phyloP scores from a whole-genome alignment of 2,888 invertebrate genomes.

The Caenorhabditis sp. region DNA sequence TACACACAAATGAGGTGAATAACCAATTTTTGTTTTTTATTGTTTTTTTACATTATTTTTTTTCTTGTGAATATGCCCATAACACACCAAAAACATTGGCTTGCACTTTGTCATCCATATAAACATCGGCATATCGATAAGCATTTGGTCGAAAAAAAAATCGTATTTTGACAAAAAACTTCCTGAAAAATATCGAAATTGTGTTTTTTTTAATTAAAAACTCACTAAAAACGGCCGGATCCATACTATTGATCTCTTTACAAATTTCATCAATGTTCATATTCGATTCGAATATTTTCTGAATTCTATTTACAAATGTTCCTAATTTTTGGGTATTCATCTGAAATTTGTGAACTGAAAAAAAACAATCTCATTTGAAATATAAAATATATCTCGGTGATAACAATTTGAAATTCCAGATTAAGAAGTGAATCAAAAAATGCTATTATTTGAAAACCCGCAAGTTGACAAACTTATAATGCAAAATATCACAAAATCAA shows the following conservation, averaged over 20 bases:
- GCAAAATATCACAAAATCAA: neutral
- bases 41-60: neutral
- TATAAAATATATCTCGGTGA: neutral
- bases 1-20: too few relatives aligned
- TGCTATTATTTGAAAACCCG: neutral
- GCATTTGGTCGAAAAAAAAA: neutral
- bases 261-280: neutral
- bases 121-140: slow-evolving; percentile 23
- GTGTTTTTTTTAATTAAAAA: too few relatives aligned
- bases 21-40: too few relatives aligned
- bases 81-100: slow-evolving; percentile 23
- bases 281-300: neutral
- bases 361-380: neutral
- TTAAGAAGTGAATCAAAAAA: too few relatives aligned
- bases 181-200: neutral
- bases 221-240: neutral
- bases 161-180: neutral
- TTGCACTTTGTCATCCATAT: slow-evolving; percentile 15
- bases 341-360: too few relatives aligned
- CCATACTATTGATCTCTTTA: neutral
- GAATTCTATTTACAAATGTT: neutral
- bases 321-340: neutral
- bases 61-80: slow-evolving; percentile 6
- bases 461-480: neutral
- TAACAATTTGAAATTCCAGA: neutral